Conservation (phyloP, 2,888 invertebrate species). For the Drosophila infuscata region DNA sequence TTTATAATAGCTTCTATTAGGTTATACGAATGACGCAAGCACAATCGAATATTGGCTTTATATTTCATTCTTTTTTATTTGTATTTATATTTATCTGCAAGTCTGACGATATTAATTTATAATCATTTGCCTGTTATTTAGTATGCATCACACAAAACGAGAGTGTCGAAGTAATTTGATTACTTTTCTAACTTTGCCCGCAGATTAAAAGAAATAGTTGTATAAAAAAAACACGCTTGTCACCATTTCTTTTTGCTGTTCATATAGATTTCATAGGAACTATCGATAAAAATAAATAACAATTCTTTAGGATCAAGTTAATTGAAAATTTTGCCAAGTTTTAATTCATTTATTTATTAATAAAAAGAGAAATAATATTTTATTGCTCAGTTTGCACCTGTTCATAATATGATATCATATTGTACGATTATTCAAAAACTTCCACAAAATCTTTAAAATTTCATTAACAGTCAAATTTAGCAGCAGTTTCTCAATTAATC, state of each 20-base stretch:
- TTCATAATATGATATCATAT: slow-evolving; percentile 7
- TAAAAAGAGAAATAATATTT: not conserved
- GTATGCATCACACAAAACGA: not conserved
- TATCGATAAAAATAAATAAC: not conserved
- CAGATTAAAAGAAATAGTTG: not conserved
- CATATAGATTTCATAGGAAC: not conserved
- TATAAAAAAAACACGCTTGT: not conserved
- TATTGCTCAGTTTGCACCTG: not conserved
- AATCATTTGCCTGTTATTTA: not conserved
- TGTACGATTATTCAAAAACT: not conserved
- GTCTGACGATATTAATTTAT: not conserved
- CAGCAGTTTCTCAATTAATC: not conserved
- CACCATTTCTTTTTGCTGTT: not conserved
- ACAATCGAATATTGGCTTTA: not conserved
- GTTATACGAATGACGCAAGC: not conserved
- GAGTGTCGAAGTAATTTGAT: not conserved
- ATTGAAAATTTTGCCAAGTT: not conserved
- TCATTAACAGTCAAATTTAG: not conserved
- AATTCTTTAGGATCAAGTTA: not conserved
- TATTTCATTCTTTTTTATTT: not conserved
- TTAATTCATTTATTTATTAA: not conserved
- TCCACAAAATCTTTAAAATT: not conserved
- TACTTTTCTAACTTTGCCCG: not conserved
- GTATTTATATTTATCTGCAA: not conserved
- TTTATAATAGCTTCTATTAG: not conserved